Conservation (phyloP, 2,113 vertebrate species). For the Limnothrissa miodon region DNA sequence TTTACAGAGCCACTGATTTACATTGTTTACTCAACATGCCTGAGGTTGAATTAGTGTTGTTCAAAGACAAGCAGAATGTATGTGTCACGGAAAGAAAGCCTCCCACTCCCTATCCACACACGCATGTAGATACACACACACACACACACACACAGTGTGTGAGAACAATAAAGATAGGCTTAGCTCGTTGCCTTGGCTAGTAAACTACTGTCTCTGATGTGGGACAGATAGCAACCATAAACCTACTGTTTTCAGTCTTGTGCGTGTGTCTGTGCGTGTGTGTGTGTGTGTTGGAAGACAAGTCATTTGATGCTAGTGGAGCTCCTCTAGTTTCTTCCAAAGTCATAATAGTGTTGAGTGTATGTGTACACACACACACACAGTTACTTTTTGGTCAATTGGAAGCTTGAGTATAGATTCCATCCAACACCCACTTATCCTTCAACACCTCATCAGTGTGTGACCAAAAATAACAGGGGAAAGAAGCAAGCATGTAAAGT, state of each 20-base stretch:
- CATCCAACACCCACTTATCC: background rate
- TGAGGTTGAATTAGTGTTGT: background rate
- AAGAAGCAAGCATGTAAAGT: background rate
- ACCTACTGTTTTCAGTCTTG: background rate
- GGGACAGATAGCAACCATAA: background rate
- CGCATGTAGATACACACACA: background rate
- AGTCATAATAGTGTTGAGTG: background rate
- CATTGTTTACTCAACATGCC: background rate
- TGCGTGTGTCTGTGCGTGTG: background rate
- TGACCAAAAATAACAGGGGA: background rate
- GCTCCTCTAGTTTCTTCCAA: background rate
- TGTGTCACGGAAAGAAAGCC: background rate
- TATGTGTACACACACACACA: background rate
- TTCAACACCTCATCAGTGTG: background rate
- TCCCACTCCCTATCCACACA: background rate
- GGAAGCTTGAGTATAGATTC: background rate
- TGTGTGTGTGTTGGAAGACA: background rate
- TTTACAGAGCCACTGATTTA: background rate
- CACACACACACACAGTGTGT: background rate
- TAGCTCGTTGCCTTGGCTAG: background rate
- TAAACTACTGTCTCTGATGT: background rate
- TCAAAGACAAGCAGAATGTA: constrained; percentile 5
- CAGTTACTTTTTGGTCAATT: background rate
- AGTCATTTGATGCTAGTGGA: background rate
- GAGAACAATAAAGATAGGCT: constrained; percentile 3